Evolutionary conservation across 2,797 vertebrate species (phyloP).

Genomic region (Thamnophis elegans): DNA sequence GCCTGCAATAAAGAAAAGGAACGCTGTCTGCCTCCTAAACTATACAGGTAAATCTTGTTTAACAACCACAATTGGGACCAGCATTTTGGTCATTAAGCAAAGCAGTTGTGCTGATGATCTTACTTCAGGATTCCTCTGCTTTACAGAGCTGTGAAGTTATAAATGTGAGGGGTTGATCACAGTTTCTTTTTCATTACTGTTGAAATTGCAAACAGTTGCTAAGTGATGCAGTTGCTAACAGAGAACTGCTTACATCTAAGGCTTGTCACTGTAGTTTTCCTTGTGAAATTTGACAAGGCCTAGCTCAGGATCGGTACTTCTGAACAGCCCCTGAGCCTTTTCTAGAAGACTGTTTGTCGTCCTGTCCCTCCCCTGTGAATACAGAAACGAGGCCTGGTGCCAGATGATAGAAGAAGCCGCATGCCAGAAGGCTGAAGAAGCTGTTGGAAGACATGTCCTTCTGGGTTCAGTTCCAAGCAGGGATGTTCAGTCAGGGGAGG

Average conservation of each 20-base stretch:
- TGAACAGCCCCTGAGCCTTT: neutral
- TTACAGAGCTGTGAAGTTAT: neutral
- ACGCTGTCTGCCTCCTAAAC: neutral
- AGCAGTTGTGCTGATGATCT: neutral
- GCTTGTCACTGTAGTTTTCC: neutral
- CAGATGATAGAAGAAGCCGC: neutral
- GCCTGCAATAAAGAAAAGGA: neutral
- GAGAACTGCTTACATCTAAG: neutral
- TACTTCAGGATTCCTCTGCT: neutral
- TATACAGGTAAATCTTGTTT: neutral
- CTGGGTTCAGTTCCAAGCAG: too few relatives aligned
- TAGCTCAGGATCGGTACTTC: neutral
- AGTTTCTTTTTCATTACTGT: neutral
- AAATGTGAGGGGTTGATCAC: neutral
- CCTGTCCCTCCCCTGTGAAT: neutral
- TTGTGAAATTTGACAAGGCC: neutral
- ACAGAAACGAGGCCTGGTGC: neutral
- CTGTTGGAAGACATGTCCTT: too few relatives aligned
- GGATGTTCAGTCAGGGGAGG: too few relatives aligned
- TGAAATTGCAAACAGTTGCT: neutral
- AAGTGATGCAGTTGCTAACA: neutral
- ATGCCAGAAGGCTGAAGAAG: neutral
- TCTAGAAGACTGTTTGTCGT: neutral
- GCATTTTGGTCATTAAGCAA: neutral
- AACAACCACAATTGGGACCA: neutral